Conservation (phyloP, 1,140 invertebrate species). For the Heliothis subflexa region DNA sequence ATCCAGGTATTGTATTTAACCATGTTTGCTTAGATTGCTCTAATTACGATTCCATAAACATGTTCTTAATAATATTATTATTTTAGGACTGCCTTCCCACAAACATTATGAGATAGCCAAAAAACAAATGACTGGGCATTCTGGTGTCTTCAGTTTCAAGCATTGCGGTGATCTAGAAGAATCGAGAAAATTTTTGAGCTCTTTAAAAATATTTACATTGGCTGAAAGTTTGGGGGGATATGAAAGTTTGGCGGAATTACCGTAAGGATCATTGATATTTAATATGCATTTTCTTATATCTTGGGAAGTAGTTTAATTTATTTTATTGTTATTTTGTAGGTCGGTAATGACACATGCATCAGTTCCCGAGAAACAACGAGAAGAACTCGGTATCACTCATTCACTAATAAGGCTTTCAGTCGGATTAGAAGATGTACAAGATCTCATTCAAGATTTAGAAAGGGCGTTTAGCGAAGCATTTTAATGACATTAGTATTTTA, state of each 20-base stretch:
- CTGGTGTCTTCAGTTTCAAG: constrained; percentile 97
- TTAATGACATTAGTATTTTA: constrained; percentile 37
- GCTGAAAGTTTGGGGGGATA: constrained; percentile 98
- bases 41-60: neutral
- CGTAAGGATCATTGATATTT: constrained; percentile 88
- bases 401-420: constrained; percentile 96
- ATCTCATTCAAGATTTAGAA: constrained; percentile 95
- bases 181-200: constrained; percentile 91
- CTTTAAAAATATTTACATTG: constrained; percentile 94
- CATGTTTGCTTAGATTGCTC: neutral
- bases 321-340: constrained; percentile 70
- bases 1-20: constrained; percentile 87
- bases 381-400: constrained; percentile 93
- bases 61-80: constrained; percentile 23
- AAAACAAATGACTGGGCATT: constrained; percentile 95
- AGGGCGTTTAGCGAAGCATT: constrained; percentile 89
- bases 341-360: constrained; percentile 94
- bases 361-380: constrained; percentile 90
- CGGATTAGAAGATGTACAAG: constrained; percentile 95
- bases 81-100: constrained; percentile 94
- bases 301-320: neutral
- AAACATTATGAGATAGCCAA: constrained; percentile 95
- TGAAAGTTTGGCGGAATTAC: constrained; percentile 95
- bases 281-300: neutral
- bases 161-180: constrained; percentile 93